Conservation (phyloP, 92 coral and sea anemone genomes). For the Epizoanthus rinbou region DNA sequence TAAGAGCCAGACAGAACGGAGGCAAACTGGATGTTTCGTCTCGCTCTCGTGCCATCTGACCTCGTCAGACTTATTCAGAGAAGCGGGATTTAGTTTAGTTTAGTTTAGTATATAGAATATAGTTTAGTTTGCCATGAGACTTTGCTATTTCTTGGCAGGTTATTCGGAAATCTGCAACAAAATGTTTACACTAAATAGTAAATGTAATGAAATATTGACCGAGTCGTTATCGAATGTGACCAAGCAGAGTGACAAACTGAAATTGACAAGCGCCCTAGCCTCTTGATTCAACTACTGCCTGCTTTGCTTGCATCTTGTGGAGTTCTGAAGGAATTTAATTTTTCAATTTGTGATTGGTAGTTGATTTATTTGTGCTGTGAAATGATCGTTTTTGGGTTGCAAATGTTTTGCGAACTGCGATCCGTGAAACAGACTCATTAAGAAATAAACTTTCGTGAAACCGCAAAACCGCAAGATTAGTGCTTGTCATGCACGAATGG, state of each 20-base stretch:
- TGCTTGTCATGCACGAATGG: too few species aligned
- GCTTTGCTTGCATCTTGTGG: neutral
- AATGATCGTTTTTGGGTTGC: neutral
- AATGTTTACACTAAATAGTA: neutral
- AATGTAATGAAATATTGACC: constrained; percentile 7
- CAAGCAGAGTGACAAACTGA: constrained; percentile 11
- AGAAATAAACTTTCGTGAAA: too few species aligned
- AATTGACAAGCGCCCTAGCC: constrained; percentile 16
- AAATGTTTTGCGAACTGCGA: too few species aligned
- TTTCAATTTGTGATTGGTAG: neutral
- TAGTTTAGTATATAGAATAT: neutral
- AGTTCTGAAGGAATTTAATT: constrained; percentile 14
- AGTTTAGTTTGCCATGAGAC: constrained; percentile 17
- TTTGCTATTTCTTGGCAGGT: constrained; percentile 5
- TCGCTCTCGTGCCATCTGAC: constrained; percentile 6
- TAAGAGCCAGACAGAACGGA: neutral
- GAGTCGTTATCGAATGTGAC: neutral
- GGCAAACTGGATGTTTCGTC: neutral
- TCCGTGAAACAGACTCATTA: too few species aligned
- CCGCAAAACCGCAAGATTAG: too few species aligned
- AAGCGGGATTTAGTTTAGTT: neutral
- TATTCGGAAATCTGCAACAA: constrained; percentile 9
- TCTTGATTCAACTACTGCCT: neutral
- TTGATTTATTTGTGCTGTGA: neutral
- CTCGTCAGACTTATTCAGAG: constrained; percentile 10